These are phyloP conservation scores for Sebastolobus altivelis DNA, from an alignment of 2,797 vertebrate genomes.

Conservation along the genomic window DNA sequence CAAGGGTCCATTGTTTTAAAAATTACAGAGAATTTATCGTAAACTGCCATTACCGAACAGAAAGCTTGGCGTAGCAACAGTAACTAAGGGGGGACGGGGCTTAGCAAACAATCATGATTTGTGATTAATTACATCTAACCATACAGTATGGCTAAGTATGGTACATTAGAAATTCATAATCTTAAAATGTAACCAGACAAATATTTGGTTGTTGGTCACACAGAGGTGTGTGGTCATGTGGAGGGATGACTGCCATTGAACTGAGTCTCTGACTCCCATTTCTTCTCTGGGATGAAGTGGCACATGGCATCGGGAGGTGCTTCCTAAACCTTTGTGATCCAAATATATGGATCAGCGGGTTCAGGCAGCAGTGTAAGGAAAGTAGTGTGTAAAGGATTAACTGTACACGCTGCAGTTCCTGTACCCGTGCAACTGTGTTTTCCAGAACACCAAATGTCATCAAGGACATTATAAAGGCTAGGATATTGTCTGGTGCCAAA, in stretches of 20 bases:
- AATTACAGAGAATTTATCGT: too few relatives aligned
- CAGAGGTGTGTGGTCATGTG: neutral
- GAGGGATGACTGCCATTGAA: neutral
- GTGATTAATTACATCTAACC: too few relatives aligned
- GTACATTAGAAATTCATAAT: neutral
- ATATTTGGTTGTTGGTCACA: neutral
- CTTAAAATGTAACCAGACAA: neutral
- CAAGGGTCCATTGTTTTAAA: too few relatives aligned
- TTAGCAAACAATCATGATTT: too few relatives aligned
- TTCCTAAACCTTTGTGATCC: conserved; percentile 2
- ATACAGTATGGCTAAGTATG: neutral
- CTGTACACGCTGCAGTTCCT: rapidly evolving
- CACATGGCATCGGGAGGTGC: neutral
- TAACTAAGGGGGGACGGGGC: too few relatives aligned
- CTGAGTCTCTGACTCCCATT: neutral
- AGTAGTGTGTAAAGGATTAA: neutral
- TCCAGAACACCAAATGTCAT: neutral
- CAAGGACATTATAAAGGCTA: neutral
- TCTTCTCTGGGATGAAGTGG: neutral
- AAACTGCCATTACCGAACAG: too few relatives aligned
- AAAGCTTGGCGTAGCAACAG: too few relatives aligned
- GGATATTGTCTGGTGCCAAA: neutral
- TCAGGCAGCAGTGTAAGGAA: conserved; percentile 1
- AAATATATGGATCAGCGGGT: conserved; percentile 14
- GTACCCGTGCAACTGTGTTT: neutral